Percentiles rank a stretch among this genome's conserved stretches.
These are phyloP conservation scores for Notoglanidium macrostoma DNA, from an alignment of 2,797 vertebrate genomes.

Conservation along the genomic window DNA sequence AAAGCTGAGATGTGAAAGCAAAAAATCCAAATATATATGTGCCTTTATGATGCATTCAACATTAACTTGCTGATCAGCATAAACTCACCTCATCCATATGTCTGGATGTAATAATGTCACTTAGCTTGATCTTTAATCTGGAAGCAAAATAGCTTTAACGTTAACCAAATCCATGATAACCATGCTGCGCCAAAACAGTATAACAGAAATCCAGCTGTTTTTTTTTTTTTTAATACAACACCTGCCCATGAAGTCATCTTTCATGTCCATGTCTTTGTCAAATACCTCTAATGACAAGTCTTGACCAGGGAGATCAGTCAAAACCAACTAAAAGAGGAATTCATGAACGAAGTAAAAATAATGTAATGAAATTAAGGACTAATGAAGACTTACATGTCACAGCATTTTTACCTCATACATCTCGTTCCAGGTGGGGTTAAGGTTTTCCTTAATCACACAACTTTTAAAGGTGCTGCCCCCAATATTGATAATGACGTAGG, in stretches of 20 bases:
- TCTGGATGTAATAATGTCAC: constrained; percentile 78
- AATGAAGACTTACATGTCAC: background rate
- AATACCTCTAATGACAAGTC: constrained; percentile 84
- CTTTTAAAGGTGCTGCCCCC: constrained; percentile 82
- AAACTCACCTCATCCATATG: constrained; percentile 82
- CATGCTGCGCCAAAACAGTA: constrained; percentile 21
- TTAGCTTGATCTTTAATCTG: constrained; percentile 86
- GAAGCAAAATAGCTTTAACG: constrained; percentile 29
- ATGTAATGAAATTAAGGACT: background rate
- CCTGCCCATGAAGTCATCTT: constrained; percentile 94
- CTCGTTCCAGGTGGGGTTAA: constrained; percentile 90
- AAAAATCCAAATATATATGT: background rate
- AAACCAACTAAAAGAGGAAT: constrained; percentile 74
- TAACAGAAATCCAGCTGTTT: background rate
- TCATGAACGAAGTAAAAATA: background rate
- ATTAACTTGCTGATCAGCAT: background rate
- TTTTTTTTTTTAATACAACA: constrained; percentile 44
- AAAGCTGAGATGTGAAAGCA: background rate
- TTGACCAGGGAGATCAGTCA: constrained; percentile 86
- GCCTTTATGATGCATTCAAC: background rate
- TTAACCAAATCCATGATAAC: background rate
- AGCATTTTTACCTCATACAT: constrained; percentile 82
- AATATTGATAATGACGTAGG: constrained; percentile 82
- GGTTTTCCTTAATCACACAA: constrained; percentile 79
- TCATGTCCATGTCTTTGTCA: constrained; percentile 90